Evolutionary conservation across 2,888 invertebrate genomes (phyloP).

Genomic region (Nomada ferruginata): DNA sequence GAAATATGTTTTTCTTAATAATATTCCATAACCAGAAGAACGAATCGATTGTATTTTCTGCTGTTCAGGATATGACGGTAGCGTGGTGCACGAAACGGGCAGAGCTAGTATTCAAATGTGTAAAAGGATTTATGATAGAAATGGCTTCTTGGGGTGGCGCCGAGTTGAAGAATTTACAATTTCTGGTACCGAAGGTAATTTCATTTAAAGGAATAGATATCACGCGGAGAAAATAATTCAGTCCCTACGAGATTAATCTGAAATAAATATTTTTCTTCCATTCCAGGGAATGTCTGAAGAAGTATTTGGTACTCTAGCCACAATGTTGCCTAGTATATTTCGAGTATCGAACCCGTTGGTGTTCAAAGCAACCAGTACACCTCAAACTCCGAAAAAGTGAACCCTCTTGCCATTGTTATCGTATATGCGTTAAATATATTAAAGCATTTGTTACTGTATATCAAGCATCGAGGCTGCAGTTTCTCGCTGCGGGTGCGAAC

Average conservation of each 20-base stretch:
- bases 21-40: not conserved
- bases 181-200: constrained; percentile 91
- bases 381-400: constrained; percentile 83
- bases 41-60: not conserved
- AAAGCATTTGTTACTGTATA: constrained; percentile 64
- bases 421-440: constrained; percentile 39
- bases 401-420: constrained; percentile 57
- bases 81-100: constrained; percentile 98
- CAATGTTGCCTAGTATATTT: constrained; percentile 96
- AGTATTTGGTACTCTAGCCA: constrained; percentile 92
- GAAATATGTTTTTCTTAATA: constrained; percentile 38
- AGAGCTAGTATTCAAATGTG: constrained; percentile 98
- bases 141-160: constrained; percentile 97
- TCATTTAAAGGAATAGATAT: not conserved
- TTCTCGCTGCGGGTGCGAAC: constrained; percentile 32
- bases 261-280: constrained; percentile 6
- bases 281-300: constrained; percentile 91
- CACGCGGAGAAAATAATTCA: not conserved
- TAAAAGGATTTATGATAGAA: constrained; percentile 99
- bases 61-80: constrained; percentile 93
- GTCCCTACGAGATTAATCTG: not conserved
- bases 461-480: constrained; percentile 38
- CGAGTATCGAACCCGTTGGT: constrained; percentile 97
- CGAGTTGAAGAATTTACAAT: constrained; percentile 94
- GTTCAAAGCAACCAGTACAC: constrained; percentile 86